Evolutionary conservation across 2,113 vertebrate species (phyloP), one percentile per base, ranked within the genome.

Genomic region (Pogona vitticeps): DNA sequence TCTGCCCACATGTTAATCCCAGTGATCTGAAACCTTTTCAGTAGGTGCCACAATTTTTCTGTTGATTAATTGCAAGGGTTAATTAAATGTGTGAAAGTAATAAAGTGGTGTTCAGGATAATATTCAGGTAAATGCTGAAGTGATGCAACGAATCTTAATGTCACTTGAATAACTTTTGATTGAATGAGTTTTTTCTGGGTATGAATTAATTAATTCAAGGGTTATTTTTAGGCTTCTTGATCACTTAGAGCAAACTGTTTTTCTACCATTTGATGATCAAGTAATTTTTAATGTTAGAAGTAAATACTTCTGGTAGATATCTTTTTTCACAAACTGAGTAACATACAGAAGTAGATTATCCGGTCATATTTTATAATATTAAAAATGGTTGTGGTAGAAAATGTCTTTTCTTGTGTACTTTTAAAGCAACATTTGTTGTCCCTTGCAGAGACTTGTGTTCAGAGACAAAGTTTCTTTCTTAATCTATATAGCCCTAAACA

Each of bases 91-190:
- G 86, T 92, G 85, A 91, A 92, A 94, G 84, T 87, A 5, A 82
- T 91, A 0, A 21, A 85, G 84, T 91, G 86, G 90, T 78, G 40
- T 26, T 90, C 82, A 65, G 93, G 89, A 92, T 91, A 88, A 82
- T 94, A 88, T n/a, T 90, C 89, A 83, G 82, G 80, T 86, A 90
- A 92, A 80, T 91, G 86, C 86, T 93, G 94, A 94, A 91, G 86
- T 72, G 77, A 88, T 5, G 72, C 91, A 90, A 87, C n/a, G n/a
- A n/a, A n/a, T n/a, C n/a, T n/a, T n/a, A n/a, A n/a, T 87, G 88
- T n/a, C 72, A 87, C 85, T 63, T 6, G 80, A 85, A 87, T 68
- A 92, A 59, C 38, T 58, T 52, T 89, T 88, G 88, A 82, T 93
- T 86, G 86, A 82, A 88, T 90, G 23, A 85, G 80, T 93, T 83